Base-by-base conservation (phyloP, 2,888 invertebrate species). In the Formica aserva region DNA sequence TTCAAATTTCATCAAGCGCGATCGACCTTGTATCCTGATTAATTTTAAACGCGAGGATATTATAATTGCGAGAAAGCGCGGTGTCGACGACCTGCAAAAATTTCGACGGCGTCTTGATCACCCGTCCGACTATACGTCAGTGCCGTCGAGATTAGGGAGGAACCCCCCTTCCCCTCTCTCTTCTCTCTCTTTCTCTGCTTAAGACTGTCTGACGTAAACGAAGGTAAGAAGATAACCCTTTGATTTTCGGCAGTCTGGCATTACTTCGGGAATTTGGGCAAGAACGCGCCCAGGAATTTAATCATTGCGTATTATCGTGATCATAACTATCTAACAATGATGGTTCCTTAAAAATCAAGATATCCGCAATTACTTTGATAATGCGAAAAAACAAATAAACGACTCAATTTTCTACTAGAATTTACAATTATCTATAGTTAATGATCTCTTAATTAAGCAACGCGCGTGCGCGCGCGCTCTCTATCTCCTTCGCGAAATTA, bases 191-290 rank as follows among this genome's bases (percentile, higher is more conserved):
- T 69, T 22, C 32, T 69, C 60, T 77, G 66, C 81, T 87, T 78
- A 81, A 85, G 83, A 32, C 29, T 72, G 76, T 52, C 82, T 75
- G 60, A 82, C 63, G 69, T 86, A 82, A 90, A 90, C 85, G 85
- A 86, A 83, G 85, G 84, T 32, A 65, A 82, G 45, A 22, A 60
- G 74, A 60, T 67, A 91, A 88, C 89, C 52, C 91, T 86, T 82
- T 90, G 90, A 91, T 91, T 91, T 91, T 82, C 86, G n/a, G 74
- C 74, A 83, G 88, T 69, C 83, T 75, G 67, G 80, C 78, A 90
- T 88, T 89, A 88, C 82, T 85, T 87, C 45, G 29, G 77, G 89
- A 89, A 91, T 91, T 74, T 89, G 81, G 66, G 69, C 81, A 88
- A 89, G 82, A 90, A 88, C 85, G 78, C 72, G 71, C 35, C 4